phyloP scores from a whole-genome alignment of 2,888 invertebrate genomes.

The Scaptomyza flava region DNA sequence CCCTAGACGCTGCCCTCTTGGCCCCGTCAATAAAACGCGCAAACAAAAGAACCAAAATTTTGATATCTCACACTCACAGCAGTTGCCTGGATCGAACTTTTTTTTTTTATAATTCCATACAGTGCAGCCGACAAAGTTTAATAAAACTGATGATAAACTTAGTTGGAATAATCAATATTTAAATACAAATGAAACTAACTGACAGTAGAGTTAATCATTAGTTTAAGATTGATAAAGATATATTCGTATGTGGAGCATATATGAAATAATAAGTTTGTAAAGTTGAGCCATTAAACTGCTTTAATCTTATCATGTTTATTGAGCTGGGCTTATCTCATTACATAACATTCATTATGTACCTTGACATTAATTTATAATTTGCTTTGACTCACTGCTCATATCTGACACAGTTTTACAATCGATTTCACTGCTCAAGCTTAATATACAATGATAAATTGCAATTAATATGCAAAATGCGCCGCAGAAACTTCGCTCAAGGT shows the following conservation, averaged over 20 bases:
- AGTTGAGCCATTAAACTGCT: not conserved
- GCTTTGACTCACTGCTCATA: not conserved
- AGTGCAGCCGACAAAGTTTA: constrained; percentile 50
- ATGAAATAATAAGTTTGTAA: not conserved
- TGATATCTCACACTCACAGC: constrained; percentile 39
- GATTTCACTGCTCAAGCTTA: constrained; percentile 11
- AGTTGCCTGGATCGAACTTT: not conserved
- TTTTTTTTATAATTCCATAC: not conserved
- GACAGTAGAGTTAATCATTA: not conserved
- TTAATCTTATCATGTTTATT: not conserved
- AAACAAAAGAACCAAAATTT: constrained; percentile 27
- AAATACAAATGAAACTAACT: not conserved
- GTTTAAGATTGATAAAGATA: not conserved
- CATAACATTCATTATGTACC: not conserved
- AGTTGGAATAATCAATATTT: constrained; percentile 1
- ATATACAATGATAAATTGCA: constrained; percentile 8
- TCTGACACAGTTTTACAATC: constrained; percentile 9
- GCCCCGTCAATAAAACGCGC: constrained; percentile 23
- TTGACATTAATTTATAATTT: constrained; percentile 3
- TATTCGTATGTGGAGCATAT: not conserved
- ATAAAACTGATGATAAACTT: constrained; percentile 22
- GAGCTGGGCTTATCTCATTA: constrained; percentile 5
- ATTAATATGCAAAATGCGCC: constrained; percentile 4
- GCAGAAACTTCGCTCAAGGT: constrained; percentile 11
- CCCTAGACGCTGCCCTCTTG: not conserved